Evolutionary conservation across 2,113 vertebrate species (phyloP).

Genomic region (Zosterops hypoxanthus): DNA sequence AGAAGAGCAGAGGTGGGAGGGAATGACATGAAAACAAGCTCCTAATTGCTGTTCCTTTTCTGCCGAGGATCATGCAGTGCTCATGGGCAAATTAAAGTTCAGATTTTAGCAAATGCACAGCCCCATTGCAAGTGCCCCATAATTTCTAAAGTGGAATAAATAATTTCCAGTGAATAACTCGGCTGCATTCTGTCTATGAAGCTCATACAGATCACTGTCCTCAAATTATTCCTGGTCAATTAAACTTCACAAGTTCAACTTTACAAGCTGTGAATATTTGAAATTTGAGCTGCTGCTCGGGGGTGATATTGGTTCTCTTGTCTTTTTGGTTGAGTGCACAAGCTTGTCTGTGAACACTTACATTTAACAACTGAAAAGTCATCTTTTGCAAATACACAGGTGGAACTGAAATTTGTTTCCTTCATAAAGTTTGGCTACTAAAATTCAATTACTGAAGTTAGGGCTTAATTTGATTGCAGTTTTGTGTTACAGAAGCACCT

Average conservation of each 20-base stretch:
- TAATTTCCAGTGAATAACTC: conserved; percentile 24
- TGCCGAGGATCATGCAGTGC: not conserved
- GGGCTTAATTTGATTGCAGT: not conserved
- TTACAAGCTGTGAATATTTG: conserved; percentile 55
- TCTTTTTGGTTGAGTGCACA: conserved; percentile 31
- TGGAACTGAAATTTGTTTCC: conserved; percentile 27
- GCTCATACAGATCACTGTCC: conserved; percentile 7
- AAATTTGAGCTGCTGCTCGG: conserved; percentile 43
- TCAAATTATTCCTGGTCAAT: conserved; percentile 55
- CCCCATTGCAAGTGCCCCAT: not conserved
- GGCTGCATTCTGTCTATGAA: not conserved
- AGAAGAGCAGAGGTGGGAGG: not conserved
- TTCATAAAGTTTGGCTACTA: conserved; percentile 12
- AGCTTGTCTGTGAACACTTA: not conserved
- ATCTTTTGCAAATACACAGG: conserved; percentile 22
- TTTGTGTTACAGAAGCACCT: not conserved
- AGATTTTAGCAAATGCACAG: not conserved
- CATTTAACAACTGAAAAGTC: conserved; percentile 41
- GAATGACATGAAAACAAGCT: not conserved
- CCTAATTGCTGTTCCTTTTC: conserved; percentile 18
- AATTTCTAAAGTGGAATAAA: conserved; percentile 48
- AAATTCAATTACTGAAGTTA: conserved; percentile 44
- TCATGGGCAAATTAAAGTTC: not conserved
- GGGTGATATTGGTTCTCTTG: conserved; percentile 30
- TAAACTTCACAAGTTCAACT: conserved; percentile 55